A percentile compares a stretch with the other conserved stretches of the same genome.
phyloP scores from a whole-genome alignment of 2,888 invertebrate genomes.

The Phortica magna region DNA sequence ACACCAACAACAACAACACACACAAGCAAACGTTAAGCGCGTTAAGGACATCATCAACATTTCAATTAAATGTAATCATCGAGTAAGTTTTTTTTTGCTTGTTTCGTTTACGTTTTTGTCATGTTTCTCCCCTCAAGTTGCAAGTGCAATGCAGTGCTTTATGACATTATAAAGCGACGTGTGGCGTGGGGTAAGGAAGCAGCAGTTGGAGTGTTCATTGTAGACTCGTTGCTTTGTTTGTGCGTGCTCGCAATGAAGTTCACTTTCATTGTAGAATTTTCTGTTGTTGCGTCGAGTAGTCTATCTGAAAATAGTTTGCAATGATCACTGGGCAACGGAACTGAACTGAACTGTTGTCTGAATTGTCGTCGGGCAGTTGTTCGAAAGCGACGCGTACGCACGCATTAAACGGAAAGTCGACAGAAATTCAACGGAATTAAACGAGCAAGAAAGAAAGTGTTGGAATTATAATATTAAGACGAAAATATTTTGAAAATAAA shows the following conservation, averaged over 20 bases:
- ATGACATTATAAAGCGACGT: background rate
- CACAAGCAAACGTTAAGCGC: slow-evolving; percentile 37
- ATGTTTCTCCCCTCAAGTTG: background rate
- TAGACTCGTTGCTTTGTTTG: background rate
- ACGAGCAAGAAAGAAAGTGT: slow-evolving; percentile 7
- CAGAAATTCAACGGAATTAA: slow-evolving; percentile 4
- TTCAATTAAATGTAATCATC: slow-evolving; percentile 72
- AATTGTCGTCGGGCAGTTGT: background rate
- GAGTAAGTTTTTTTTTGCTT: slow-evolving; percentile 5
- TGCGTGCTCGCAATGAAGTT: slow-evolving; percentile 51
- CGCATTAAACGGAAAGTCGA: slow-evolving; percentile 54
- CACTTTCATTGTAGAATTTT: slow-evolving; percentile 66
- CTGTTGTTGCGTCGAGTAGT: slow-evolving; percentile 32
- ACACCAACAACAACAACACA: slow-evolving; percentile 31
- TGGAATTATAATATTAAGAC: background rate
- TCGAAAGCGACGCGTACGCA: slow-evolving; percentile 45
- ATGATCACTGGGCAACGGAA: slow-evolving; percentile 57
- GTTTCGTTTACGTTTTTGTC: slow-evolving; percentile 6
- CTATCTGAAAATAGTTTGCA: background rate
- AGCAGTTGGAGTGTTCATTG: slow-evolving; percentile 15
- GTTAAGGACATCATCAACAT: slow-evolving; percentile 74
- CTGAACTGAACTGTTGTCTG: slow-evolving; percentile 26
- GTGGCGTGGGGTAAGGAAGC: background rate
- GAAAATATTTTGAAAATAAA: background rate
- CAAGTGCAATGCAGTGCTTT: slow-evolving; percentile 8